These are phyloP conservation scores for Leptodactylus fallax DNA, from an alignment of 2,797 vertebrate species.

Conservation along the genomic window DNA sequence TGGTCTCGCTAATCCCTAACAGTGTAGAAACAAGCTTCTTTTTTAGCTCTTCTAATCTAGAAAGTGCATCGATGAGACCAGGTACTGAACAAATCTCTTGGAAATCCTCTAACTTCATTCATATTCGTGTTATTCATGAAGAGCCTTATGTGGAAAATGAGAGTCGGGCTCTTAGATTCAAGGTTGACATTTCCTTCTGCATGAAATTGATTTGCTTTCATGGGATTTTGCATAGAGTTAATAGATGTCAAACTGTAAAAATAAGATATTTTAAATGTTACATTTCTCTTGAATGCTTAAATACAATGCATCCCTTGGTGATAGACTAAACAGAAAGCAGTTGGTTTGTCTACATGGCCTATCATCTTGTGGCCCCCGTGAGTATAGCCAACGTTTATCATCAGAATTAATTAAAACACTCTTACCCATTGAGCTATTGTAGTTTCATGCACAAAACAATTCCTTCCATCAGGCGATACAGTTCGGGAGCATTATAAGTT, in stretches of 20 bases:
- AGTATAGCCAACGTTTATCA: neutral
- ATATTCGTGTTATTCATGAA: slow-evolving; percentile 22
- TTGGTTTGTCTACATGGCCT: neutral
- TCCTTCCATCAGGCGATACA: too few relatives aligned
- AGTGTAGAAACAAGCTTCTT: neutral
- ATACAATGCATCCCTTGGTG: neutral
- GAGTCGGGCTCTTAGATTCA: slow-evolving; percentile 19
- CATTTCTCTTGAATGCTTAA: neutral
- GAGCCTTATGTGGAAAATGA: neutral
- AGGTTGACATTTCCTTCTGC: slow-evolving; percentile 2
- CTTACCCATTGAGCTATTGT: neutral
- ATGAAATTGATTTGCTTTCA: slow-evolving; percentile 16
- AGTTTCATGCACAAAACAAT: neutral
- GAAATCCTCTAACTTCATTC: slow-evolving; percentile 21
- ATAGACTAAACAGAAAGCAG: neutral
- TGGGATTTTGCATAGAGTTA: slow-evolving; percentile 29
- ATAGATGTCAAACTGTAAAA: slow-evolving; percentile 26
- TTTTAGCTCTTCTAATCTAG: neutral
- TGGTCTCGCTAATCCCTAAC: neutral
- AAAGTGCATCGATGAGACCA: neutral
- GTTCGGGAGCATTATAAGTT: neutral
- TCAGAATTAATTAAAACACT: neutral
- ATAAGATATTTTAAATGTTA: slow-evolving; percentile 7
- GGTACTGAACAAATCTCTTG: neutral
- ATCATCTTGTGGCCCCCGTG: neutral